Conservation (phyloP, 92 coral and sea anemone species). For the Galaxea fascicularis region DNA sequence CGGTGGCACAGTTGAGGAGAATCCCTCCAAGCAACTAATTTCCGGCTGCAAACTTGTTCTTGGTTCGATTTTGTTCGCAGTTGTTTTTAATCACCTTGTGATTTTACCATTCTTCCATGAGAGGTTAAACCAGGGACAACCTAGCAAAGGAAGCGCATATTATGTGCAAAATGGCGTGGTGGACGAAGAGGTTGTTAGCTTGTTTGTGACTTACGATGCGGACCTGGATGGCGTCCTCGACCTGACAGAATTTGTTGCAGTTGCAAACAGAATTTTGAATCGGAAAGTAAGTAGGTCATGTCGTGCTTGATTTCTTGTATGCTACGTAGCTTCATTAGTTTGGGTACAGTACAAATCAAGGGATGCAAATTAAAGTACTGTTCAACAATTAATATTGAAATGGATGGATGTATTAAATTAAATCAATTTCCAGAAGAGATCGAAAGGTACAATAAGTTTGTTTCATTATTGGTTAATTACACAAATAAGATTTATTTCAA, state of each 20-base stretch:
- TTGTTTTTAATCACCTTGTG: conserved; percentile 40
- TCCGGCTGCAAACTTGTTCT: conserved; percentile 17
- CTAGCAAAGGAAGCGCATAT: not conserved
- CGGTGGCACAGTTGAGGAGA: not conserved
- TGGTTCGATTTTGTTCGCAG: conserved; percentile 34
- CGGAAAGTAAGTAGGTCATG: conserved; percentile 46
- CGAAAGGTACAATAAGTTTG: no score
- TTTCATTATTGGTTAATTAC: no score
- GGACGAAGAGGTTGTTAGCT: conserved; percentile 64
- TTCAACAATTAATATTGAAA: no score
- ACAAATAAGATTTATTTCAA: no score
- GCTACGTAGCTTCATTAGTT: not conserved
- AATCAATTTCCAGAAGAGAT: no score
- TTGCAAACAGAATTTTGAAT: conserved; percentile 77
- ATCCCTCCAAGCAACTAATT: not conserved
- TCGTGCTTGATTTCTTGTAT: not conserved
- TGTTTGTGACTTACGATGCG: conserved; percentile 85
- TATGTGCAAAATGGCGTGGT: conserved; percentile 33
- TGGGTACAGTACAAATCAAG: not conserved
- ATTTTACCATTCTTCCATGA: conserved; percentile 26
- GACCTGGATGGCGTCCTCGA: conserved; percentile 84
- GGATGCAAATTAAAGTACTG: no score
- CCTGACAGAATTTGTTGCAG: conserved; percentile 81
- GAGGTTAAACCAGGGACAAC: not conserved
- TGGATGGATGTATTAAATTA: no score